These are phyloP conservation scores for Sturnira hondurensis DNA, from an alignment of 2,113 vertebrate genomes.

Conservation along the genomic window DNA sequence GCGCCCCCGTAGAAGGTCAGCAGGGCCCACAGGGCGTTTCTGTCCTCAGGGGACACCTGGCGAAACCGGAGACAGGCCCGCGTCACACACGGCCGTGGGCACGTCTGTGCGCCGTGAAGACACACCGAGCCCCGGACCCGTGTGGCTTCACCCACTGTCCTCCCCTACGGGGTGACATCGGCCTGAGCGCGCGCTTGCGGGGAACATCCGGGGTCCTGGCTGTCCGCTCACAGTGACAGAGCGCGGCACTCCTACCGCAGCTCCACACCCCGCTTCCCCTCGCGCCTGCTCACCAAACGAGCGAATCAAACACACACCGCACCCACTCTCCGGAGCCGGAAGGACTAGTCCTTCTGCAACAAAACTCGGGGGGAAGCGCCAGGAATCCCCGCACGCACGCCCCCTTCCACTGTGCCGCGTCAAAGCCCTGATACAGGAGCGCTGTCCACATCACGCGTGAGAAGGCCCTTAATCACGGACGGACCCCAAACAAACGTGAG, in stretches of 20 bases:
- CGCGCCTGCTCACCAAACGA: not conserved
- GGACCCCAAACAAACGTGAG: not conserved
- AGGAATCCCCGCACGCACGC: not conserved
- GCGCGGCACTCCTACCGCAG: not conserved
- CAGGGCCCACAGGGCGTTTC: slow-evolving; percentile 93
- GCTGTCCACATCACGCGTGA: not conserved
- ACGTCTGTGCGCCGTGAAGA: no score
- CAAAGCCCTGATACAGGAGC: not conserved
- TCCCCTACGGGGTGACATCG: slow-evolving; percentile 13
- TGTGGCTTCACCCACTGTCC: not conserved
- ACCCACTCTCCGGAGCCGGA: not conserved
- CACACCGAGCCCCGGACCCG: not conserved
- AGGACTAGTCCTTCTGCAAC: not conserved
- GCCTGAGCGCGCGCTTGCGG: not conserved
- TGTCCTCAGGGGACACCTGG: slow-evolving; percentile 91
- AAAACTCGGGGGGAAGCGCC: not conserved
- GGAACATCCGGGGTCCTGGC: not conserved
- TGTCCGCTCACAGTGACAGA: not conserved
- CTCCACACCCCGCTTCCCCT: not conserved
- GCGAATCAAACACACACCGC: not conserved
- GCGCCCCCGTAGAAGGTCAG: slow-evolving; percentile 95
- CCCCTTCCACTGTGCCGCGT: not conserved
- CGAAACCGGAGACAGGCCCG: slow-evolving; percentile 18
- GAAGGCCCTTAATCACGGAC: not conserved
- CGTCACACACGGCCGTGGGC: not conserved